Conservation (phyloP, 23 tunicate species). For the Diplosoma virens region DNA sequence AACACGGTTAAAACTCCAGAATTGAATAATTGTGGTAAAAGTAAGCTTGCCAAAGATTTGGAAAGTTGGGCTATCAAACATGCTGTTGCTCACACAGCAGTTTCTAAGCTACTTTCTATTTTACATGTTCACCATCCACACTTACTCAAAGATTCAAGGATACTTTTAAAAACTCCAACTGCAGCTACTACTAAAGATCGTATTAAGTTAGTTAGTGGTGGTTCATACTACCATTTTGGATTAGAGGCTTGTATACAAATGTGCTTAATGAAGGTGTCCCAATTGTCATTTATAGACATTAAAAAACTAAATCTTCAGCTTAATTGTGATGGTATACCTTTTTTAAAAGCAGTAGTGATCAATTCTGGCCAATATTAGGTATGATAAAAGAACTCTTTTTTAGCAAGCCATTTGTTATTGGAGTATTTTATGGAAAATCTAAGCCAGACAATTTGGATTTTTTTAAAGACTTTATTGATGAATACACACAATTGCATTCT, state of each 20-base stretch:
- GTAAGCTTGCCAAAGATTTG: background rate
- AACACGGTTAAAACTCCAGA: too few relatives aligned
- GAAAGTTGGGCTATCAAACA: background rate
- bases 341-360: background rate
- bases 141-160: background rate
- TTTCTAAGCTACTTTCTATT: background rate
- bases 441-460: background rate
- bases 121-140: background rate
- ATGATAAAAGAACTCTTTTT: background rate
- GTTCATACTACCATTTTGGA: conserved; percentile 3
- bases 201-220: background rate
- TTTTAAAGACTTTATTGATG: background rate
- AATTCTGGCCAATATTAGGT: conserved; percentile 13
- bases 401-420: background rate
- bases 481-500: background rate
- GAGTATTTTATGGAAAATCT: background rate
- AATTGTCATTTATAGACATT: too few relatives aligned
- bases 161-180: background rate
- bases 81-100: background rate
- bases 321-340: background rate
- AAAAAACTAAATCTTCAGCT: background rate
- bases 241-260: background rate
- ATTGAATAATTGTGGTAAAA: too few relatives aligned
- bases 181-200: background rate
- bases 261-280: background rate